Percentiles rank a stretch among this genome's conserved stretches.
Evolutionary conservation across 2,113 vertebrate genomes (phyloP).

Genomic region (Sturnira hondurensis): DNA sequence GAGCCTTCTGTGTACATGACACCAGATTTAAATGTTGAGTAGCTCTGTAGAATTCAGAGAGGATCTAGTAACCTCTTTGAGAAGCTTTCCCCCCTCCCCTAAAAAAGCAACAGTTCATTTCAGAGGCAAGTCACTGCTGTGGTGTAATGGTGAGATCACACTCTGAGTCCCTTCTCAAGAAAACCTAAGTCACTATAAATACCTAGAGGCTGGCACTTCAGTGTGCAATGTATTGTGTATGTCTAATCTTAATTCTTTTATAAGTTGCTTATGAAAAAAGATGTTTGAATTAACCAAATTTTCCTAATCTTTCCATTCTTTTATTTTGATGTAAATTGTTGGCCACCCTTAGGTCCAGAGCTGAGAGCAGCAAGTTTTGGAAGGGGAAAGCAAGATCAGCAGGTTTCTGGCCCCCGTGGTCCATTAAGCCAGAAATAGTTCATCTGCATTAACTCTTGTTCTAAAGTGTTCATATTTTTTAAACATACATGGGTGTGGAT

Average conservation of each 20-base stretch:
- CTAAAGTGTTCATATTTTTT: slow-evolving; percentile 54
- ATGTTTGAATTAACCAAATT: slow-evolving; percentile 48
- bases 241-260: slow-evolving; percentile 33
- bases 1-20: neutral
- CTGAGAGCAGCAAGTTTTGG: slow-evolving; percentile 65
- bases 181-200: neutral
- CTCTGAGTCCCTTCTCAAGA: neutral
- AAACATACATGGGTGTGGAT: neutral
- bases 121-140: neutral
- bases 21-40: neutral
- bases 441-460: slow-evolving; percentile 60
- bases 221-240: neutral
- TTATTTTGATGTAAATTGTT: slow-evolving; percentile 55
- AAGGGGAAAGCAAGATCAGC: slow-evolving; percentile 64
- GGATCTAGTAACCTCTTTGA: neutral
- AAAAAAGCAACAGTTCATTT: neutral
- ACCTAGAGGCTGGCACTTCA: neutral
- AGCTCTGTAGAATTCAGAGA: neutral
- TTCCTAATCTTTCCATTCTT: slow-evolving; percentile 47
- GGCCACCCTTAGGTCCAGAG: slow-evolving; percentile 33
- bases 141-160: neutral
- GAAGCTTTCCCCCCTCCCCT: neutral
- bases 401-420: slow-evolving; percentile 54
- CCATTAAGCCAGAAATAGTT: slow-evolving; percentile 65
- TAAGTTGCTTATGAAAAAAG: slow-evolving; percentile 32